A percentile compares a stretch with the other conserved stretches of the same genome.
These are phyloP conservation scores for Pelochelys cantorii DNA, from an alignment of 2,797 vertebrate species.

Conservation along the genomic window DNA sequence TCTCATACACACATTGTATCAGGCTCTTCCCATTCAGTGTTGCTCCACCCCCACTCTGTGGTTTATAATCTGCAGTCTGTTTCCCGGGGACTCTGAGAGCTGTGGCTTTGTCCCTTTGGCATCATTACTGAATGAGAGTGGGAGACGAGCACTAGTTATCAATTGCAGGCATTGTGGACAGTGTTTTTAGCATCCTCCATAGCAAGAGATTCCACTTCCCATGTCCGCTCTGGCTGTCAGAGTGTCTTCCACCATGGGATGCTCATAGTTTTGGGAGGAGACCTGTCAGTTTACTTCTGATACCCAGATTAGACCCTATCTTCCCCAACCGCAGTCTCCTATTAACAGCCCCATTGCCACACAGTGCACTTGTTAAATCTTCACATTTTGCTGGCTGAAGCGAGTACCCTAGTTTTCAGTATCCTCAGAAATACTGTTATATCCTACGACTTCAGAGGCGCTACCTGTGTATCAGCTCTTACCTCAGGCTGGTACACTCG, in stretches of 20 bases:
- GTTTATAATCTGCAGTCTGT: neutral
- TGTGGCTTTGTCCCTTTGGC: rapidly evolving
- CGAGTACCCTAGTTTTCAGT: neutral
- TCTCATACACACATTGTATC: neutral
- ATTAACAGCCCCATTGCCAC: neutral
- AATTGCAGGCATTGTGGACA: neutral
- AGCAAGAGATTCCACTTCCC: neutral
- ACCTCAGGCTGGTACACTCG: neutral
- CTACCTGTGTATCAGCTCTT: neutral
- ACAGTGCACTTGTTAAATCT: neutral
- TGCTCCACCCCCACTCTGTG: neutral
- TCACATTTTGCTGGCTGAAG: neutral
- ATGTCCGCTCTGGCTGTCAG: neutral
- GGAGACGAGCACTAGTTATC: neutral
- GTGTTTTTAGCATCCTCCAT: neutral
- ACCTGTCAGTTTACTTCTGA: neutral
- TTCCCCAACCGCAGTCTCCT: neutral
- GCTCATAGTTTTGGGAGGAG: constrained; percentile 5
- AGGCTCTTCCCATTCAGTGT: neutral
- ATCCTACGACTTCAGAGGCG: neutral
- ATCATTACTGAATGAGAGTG: neutral
- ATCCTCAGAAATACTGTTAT: neutral
- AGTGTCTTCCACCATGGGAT: neutral
- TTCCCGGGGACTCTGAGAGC: rapidly evolving
- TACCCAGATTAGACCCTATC: rapidly evolving